These are phyloP conservation scores for Solea solea DNA, from an alignment of 2,113 vertebrate genomes.

Conservation along the genomic window DNA sequence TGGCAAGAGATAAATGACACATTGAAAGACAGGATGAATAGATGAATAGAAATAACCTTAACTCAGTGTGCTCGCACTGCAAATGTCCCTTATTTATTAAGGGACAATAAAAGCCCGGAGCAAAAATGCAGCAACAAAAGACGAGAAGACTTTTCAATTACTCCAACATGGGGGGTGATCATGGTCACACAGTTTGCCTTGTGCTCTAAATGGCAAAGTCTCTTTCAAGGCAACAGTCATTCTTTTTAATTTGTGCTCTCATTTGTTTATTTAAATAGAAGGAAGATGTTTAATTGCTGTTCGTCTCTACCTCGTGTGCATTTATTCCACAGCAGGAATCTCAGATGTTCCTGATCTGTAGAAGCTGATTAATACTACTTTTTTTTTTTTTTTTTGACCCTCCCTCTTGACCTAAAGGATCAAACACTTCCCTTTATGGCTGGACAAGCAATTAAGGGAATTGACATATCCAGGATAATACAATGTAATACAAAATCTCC, in stretches of 20 bases:
- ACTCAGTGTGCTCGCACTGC: conserved; percentile 17
- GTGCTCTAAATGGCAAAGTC: not conserved
- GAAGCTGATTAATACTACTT: not conserved
- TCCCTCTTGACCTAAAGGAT: not conserved
- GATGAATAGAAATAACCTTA: conserved; percentile 30
- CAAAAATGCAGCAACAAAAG: not conserved
- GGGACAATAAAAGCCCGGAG: not conserved
- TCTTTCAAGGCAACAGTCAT: not conserved
- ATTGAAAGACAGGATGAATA: conserved; percentile 39
- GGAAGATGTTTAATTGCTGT: not conserved
- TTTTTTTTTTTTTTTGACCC: not conserved
- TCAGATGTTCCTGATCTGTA: not conserved
- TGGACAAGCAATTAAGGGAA: too few species aligned
- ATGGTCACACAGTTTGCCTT: too few species aligned
- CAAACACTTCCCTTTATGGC: too few species aligned
- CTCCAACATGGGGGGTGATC: not conserved
- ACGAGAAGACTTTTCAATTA: not conserved
- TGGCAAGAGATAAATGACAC: conserved; percentile 28
- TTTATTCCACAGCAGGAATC: not conserved
- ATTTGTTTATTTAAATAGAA: not conserved
- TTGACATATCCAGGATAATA: too few species aligned
- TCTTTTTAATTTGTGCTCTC: too few species aligned
- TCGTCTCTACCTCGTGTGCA: not conserved
- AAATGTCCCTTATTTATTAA: conserved; percentile 15
- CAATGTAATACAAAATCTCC: not conserved